Evolutionary conservation across 2,113 vertebrate species (phyloP), one percentile per base, ranked within the genome.

Genomic region (Thalassoma bifasciatum): DNA sequence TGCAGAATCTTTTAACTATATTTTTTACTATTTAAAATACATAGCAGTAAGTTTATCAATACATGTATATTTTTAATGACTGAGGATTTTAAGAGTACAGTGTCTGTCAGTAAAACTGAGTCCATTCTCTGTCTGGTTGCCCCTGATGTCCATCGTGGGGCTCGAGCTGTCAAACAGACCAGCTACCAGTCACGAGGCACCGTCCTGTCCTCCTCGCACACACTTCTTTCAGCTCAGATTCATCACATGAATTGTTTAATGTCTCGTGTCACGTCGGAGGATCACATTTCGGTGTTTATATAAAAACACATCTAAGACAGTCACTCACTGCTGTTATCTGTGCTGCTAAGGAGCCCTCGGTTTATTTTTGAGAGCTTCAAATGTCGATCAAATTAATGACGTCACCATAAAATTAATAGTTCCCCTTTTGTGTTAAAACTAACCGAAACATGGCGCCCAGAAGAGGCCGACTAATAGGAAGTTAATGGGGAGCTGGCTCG

Each of bases 221-320:
- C 51, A 50, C 60, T 13, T n/a, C 60, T 80, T 77, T 81, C 72
- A 81, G 75, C 81, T 53, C 24, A 59, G 54, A 82, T 77, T 71
- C 46, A 67, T 75, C 68, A 75, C 71, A 56, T 60, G 72, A 88
- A 81, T 74, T 50, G 72, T 86, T 84, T 62, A 67, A 86, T 71
- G 72, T 65, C 64, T 64, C 34, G 23, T 71, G 66, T 65, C 44
- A 73, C 4, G 16, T 17, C 23, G 16, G 30, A 59, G 42, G 49
- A 47, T 81, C 66, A 60, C 16, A 71, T 66, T 74, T 64, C 52
- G 21, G 16, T 21, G 61, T 70, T 63, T 22, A 9, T 16, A 44
- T 44, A 16, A 26, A n/a, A 37, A 21, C 23, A 30, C 22, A 2
- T 30, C 10, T 5, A 22, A 72, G 59, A 51, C 61, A 5, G 73